Percentiles rank a stretch among this genome's conserved stretches.
phyloP scores from a whole-genome alignment of 2,888 invertebrate genomes.

The Caenorhabditis afra region DNA sequence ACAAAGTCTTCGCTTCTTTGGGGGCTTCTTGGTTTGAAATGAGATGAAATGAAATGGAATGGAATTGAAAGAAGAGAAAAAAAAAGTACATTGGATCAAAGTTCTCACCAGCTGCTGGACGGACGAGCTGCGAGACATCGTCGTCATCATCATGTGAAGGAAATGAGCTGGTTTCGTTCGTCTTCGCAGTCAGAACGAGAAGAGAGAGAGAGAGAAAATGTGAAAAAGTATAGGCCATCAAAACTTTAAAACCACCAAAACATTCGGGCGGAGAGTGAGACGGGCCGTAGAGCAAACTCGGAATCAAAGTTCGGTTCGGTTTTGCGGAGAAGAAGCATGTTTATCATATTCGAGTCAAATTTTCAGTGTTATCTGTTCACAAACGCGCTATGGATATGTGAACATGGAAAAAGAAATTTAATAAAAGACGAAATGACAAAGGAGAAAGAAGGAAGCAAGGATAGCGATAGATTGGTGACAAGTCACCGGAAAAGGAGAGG shows the following conservation, averaged over 20 bases:
- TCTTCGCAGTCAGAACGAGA: too few relatives aligned
- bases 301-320: too few relatives aligned
- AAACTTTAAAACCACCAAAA: conserved; percentile 18
- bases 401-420: conserved; percentile 15
- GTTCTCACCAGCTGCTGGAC: background rate
- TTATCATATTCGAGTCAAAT: background rate
- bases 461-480: conserved; percentile 36
- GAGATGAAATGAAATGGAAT: conserved; percentile 6
- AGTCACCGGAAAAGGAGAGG: conserved; percentile 33
- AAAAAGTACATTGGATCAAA: conserved; percentile 17
- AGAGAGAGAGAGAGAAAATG: conserved; percentile 4
- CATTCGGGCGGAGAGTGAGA: conserved; percentile 6
- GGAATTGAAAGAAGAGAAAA: too few relatives aligned
- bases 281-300: background rate
- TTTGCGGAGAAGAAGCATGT: background rate
- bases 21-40: background rate
- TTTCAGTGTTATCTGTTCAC: conserved; percentile 26
- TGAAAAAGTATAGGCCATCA: conserved; percentile 28
- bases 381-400: conserved; percentile 38
- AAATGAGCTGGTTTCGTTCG: conserved; percentile 5
- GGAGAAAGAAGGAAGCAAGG: conserved; percentile 26
- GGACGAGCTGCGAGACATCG: too few relatives aligned
- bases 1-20: background rate
- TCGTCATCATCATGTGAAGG: background rate
- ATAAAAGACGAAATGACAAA: background rate